Conservation (phyloP, 2,113 vertebrate species). For the Philantomba maxwellii region DNA sequence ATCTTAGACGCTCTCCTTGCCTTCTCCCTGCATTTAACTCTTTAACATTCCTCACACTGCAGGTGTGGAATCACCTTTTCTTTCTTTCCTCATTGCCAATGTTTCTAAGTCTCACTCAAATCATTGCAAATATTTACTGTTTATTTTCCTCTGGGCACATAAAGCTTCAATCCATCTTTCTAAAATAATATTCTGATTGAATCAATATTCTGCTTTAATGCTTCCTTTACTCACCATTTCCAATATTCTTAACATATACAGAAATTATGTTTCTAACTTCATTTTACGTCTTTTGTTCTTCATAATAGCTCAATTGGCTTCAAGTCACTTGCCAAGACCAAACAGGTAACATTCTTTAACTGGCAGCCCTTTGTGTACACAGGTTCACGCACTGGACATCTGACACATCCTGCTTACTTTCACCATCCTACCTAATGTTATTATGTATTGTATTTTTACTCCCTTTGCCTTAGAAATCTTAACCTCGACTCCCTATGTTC, state of each 20-base stretch:
- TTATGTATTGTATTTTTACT: neutral
- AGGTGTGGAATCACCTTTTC: neutral
- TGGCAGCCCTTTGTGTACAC: rapidly evolving
- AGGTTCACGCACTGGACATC: rapidly evolving
- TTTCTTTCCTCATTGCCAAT: rapidly evolving
- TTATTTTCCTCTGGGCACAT: neutral
- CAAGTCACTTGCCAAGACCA: neutral
- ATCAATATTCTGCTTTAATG: neutral
- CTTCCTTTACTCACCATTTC: neutral
- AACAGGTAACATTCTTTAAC: neutral
- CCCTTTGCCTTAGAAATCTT: neutral
- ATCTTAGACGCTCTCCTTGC: neutral
- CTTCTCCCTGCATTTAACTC: neutral
- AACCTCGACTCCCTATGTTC: neutral
- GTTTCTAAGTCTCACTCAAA: neutral
- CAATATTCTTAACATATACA: neutral
- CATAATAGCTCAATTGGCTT: neutral
- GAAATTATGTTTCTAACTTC: neutral
- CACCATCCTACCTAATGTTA: neutral
- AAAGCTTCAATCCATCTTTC: neutral
- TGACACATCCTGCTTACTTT: too few relatives aligned
- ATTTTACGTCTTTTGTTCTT: neutral
- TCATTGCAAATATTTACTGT: neutral
- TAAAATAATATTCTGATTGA: neutral
- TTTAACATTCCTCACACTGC: neutral